Conservation (phyloP, 2,113 vertebrate species). For the Corythoichthys intestinalis region DNA sequence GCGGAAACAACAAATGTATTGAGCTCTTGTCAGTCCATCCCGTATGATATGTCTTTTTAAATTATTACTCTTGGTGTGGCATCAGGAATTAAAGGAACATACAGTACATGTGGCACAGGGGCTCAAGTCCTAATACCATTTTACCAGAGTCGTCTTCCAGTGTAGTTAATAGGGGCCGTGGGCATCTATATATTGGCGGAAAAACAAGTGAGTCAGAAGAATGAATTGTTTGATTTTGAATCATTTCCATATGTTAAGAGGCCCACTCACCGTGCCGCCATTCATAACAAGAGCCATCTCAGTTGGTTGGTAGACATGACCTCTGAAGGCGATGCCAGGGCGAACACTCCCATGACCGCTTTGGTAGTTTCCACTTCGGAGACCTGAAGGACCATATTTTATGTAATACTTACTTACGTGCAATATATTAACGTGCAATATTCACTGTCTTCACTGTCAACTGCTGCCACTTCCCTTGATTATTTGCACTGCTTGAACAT, state of each 20-base stretch:
- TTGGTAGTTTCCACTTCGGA: conserved; percentile 84
- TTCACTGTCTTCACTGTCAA: no score
- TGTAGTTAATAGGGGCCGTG: conserved; percentile 94
- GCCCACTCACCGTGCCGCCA: conserved; percentile 87
- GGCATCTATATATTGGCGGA: conserved; percentile 82
- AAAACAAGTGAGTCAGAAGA: neutral
- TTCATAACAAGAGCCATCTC: conserved; percentile 98
- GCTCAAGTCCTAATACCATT: conserved; percentile 12
- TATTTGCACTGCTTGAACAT: no score
- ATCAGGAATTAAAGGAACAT: conserved; percentile 9
- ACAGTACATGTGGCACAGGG: conserved; percentile 6
- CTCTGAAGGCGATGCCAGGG: conserved; percentile 86
- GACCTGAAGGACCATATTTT: conserved; percentile 62
- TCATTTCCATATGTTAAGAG: neutral
- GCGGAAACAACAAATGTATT: conserved; percentile 26
- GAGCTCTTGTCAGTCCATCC: conserved; percentile 6
- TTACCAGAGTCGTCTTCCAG: conserved; percentile 95
- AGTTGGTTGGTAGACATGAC: conserved; percentile 97
- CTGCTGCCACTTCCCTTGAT: no score
- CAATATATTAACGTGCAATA: no score
- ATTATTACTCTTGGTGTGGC: conserved; percentile 14
- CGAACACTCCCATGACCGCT: conserved; percentile 79
- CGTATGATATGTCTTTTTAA: conserved; percentile 10
- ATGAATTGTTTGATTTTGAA: neutral
- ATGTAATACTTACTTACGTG: no score